A percentile compares a stretch with the other conserved stretches of the same genome.
phyloP scores from a whole-genome alignment of 2,797 vertebrate genomes.

The Synanceia verrucosa region DNA sequence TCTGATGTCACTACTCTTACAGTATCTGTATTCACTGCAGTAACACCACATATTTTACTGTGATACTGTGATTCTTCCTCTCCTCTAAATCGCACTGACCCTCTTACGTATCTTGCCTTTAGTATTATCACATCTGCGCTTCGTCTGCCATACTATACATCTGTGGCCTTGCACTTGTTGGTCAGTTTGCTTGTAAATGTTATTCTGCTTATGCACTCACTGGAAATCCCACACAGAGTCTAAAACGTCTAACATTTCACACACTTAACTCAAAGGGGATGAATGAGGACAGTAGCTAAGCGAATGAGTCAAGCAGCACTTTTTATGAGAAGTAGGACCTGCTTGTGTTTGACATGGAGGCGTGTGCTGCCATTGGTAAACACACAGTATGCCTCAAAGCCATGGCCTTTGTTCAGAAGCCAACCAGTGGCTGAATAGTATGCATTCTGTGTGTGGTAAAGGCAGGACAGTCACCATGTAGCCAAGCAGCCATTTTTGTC shows the following conservation, averaged over 20 bases:
- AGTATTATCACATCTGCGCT: neutral
- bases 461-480: conserved; percentile 13
- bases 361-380: conserved; percentile 74
- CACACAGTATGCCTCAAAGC: conserved; percentile 46
- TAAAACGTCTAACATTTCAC: neutral
- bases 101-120: neutral
- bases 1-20: neutral
- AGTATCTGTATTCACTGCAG: neutral
- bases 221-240: neutral
- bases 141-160: neutral
- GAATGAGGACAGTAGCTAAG: neutral
- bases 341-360: conserved; percentile 76
- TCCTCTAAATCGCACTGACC: neutral
- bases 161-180: neutral
- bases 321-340: conserved; percentile 30
- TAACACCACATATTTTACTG: neutral
- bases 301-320: neutral
- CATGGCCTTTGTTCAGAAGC: conserved; percentile 17
- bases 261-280: neutral
- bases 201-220: neutral
- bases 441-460: conserved; percentile 16
- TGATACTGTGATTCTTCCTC: neutral
- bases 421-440: neutral
- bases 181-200: neutral
- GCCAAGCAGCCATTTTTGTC: neutral